Conservation (phyloP, 2,888 invertebrate genomes). For the Ormyrus thymus region DNA sequence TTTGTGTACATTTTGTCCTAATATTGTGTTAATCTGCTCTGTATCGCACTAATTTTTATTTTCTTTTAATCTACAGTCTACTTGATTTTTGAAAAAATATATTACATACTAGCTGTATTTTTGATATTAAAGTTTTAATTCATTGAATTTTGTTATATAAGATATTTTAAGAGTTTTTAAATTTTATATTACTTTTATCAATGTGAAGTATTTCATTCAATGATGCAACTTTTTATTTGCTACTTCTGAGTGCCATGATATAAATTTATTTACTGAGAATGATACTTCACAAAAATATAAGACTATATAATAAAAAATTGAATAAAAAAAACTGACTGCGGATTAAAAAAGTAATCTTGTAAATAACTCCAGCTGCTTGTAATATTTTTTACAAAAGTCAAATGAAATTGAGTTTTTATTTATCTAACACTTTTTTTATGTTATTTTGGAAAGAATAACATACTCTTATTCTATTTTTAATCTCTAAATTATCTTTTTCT, state of each 20-base stretch:
- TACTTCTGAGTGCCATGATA: slow-evolving; percentile 44
- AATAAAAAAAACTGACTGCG: background rate
- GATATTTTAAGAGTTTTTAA: background rate
- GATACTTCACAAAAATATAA: slow-evolving; percentile 19
- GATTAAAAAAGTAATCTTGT: background rate
- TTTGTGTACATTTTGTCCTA: slow-evolving; percentile 46
- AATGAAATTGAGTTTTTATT: slow-evolving; percentile 18
- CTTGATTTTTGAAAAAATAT: background rate
- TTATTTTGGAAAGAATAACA: slow-evolving; percentile 6
- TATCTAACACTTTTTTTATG: slow-evolving; percentile 19
- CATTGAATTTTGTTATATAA: background rate
- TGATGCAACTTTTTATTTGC: slow-evolving; percentile 41
- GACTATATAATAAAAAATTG: background rate
- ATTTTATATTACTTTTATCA: background rate
- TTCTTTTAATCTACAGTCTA: slow-evolving; percentile 29
- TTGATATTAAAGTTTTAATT: background rate
- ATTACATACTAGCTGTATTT: background rate
- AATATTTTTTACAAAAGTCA: slow-evolving; percentile 18
- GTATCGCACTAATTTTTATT: slow-evolving; percentile 57
- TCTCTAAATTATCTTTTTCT: slow-evolving; percentile 27
- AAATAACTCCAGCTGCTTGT: background rate
- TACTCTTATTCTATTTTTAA: slow-evolving; percentile 8
- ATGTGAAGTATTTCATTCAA: slow-evolving; percentile 37
- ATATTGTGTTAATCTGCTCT: slow-evolving; percentile 58
- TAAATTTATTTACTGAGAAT: slow-evolving; percentile 38